phyloP scores from a whole-genome alignment of 2,888 invertebrate genomes.

The Clivina fossor region DNA sequence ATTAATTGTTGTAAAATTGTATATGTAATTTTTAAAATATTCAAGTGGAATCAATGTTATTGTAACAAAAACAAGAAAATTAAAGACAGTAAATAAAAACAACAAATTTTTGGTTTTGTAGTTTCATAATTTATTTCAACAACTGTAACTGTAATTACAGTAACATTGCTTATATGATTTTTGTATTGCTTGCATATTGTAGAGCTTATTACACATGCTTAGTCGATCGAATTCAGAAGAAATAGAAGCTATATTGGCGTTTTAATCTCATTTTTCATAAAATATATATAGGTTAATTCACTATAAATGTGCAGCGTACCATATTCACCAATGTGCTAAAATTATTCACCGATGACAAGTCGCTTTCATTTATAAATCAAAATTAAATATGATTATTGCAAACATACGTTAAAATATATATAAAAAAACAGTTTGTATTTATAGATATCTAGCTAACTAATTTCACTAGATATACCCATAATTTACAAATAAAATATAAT shows the following conservation, averaged over 20 bases:
- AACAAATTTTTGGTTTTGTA: constrained; percentile 8
- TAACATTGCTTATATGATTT: constrained; percentile 31
- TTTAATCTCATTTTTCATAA: too few relatives aligned
- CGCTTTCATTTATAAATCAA: too few relatives aligned
- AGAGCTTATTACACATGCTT: constrained; percentile 24
- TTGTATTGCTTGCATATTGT: constrained; percentile 32
- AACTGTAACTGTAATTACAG: constrained; percentile 26
- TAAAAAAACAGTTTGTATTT: too few relatives aligned
- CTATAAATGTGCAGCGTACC: constrained; percentile 17
- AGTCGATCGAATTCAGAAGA: constrained; percentile 16
- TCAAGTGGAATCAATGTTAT: too few relatives aligned
- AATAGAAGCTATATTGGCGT: constrained; percentile 20
- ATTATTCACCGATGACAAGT: too few relatives aligned
- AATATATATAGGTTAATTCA: constrained; percentile 9
- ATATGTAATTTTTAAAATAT: too few relatives aligned
- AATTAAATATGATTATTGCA: too few relatives aligned
- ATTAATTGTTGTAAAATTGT: too few relatives aligned
- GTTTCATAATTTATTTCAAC: constrained; percentile 30
- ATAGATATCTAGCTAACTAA: too few relatives aligned
- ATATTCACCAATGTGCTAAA: constrained; percentile 26
- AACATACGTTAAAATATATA: too few relatives aligned
- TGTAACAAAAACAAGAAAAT: not conserved
- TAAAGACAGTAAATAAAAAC: not conserved
- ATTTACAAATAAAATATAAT: too few relatives aligned
- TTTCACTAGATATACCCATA: too few relatives aligned